Conservation (phyloP, 2,888 invertebrate genomes). For the Odontomyia ornata region DNA sequence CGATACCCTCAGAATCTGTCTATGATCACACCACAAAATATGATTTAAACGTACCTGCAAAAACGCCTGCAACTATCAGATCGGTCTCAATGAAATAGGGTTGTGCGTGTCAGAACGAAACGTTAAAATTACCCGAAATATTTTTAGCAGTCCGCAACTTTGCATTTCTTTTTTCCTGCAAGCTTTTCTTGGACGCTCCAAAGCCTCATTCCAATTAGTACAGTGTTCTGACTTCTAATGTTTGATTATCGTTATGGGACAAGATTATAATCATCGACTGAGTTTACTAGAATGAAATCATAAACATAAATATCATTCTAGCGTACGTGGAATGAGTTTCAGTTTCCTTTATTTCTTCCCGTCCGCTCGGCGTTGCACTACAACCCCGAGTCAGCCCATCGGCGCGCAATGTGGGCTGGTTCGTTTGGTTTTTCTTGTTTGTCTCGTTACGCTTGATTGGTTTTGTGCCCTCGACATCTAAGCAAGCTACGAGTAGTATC, state of each 20-base stretch:
- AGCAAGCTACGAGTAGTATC: neutral
- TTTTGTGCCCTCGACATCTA: conserved; percentile 5
- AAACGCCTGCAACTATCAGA: no score
- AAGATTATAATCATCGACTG: neutral
- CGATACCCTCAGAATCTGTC: no score
- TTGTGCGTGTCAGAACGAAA: no score
- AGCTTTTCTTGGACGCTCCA: no score
- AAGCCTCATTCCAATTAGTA: no score
- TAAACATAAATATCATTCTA: neutral
- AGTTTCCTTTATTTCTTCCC: neutral
- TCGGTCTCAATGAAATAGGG: no score
- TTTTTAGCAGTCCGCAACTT: no score
- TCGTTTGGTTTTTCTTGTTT: conserved; percentile 26
- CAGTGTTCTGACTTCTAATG: no score
- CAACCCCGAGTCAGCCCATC: neutral
- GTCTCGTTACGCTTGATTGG: conserved; percentile 24
- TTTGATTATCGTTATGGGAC: conserved; percentile 30
- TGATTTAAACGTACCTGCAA: no score
- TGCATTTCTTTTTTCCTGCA: no score
- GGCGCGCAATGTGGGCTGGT: conserved; percentile 23
- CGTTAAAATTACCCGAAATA: no score
- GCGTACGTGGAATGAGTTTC: neutral
- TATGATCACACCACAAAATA: no score
- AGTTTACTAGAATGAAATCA: neutral
- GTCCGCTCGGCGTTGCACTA: neutral